Evolutionary conservation across 2,113 vertebrate species (phyloP), one percentile per base, ranked within the genome.

Genomic region (Archocentrus centrarchus): DNA sequence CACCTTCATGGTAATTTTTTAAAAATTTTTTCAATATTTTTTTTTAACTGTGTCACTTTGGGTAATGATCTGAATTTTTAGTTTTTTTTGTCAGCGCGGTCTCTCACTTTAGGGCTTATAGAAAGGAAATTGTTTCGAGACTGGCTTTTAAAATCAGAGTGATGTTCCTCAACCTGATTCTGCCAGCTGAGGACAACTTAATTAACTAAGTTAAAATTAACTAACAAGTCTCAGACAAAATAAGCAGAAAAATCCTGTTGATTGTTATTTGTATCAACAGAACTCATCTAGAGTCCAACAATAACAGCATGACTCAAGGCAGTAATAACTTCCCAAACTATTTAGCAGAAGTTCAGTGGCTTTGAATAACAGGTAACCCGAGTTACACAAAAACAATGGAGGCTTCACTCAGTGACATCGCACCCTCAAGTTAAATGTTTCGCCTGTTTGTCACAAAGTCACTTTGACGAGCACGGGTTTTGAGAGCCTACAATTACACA

Each of bases 261-360:
- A 59, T 68, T 82, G 20, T 17, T 61, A 22, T 75, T 90, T 88
- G 27, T 82, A 30, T 77, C 61, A 20, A 13, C 15, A 32, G 15
- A 58, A 24, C 76, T 82, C 57, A 24, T 68, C 27, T 64, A 17
- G 6, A 68, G 55, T 83, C 70, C 57, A 55, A 75, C 24, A 80
- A 64, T 30, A 75, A 59, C 68, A 76, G 57, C 70, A 20, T 59
- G 41, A 39, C 37, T 41, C 22, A 11, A 4, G 35, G 35, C 58
- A 62, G 59, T 66, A 77, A 91, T 78, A 86, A 87, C 92, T 82
- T 93, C 88, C 88, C 32, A 64, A 62, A 84, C 79, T 60, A 73
- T 92, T 90, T 89, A 89, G 81, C 70, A 39, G 22, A 4, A 78
- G 87, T 86, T 93, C 86, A 90, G 61, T 50, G 79, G 59, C 73